Evolutionary conservation across 2,888 invertebrate genomes (phyloP).

Genomic region (Seladonia tumulorum): DNA sequence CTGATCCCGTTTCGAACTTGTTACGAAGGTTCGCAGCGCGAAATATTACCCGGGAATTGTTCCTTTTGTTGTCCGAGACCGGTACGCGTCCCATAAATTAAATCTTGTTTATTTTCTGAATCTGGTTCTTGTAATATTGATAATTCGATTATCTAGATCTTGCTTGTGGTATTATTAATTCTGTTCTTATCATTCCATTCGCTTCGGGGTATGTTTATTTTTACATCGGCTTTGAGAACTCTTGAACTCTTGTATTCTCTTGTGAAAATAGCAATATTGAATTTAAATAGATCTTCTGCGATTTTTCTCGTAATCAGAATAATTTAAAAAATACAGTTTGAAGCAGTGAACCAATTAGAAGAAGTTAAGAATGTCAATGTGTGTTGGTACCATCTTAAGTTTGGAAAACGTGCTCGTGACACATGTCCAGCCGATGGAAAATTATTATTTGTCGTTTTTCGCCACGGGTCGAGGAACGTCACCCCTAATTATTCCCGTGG

Average conservation of each 20-base stretch:
- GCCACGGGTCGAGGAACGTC: not conserved
- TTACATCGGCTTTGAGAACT: too few relatives aligned
- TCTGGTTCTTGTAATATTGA: not conserved
- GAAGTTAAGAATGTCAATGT: too few relatives aligned
- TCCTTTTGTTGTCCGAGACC: not conserved
- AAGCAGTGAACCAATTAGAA: too few relatives aligned
- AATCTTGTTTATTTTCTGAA: not conserved
- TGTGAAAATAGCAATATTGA: too few relatives aligned
- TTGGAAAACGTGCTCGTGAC: not conserved
- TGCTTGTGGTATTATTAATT: too few relatives aligned
- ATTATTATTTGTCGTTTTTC: constrained; percentile 7
- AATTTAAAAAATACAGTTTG: too few relatives aligned
- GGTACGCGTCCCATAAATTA: not conserved
- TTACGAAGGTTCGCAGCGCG: not conserved
- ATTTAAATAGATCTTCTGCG: too few relatives aligned
- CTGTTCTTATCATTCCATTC: too few relatives aligned
- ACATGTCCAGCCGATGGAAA: not conserved
- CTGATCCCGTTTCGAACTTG: not conserved
- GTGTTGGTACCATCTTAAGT: not conserved
- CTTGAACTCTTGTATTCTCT: too few relatives aligned
- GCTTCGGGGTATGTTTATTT: too few relatives aligned
- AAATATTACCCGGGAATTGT: not conserved
- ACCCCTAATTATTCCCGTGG: constrained; percentile 61
- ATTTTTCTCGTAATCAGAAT: too few relatives aligned
- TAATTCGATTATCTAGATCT: not conserved